These are phyloP conservation scores for Troides helena DNA, from an alignment of 2,888 invertebrate species.

Conservation along the genomic window DNA sequence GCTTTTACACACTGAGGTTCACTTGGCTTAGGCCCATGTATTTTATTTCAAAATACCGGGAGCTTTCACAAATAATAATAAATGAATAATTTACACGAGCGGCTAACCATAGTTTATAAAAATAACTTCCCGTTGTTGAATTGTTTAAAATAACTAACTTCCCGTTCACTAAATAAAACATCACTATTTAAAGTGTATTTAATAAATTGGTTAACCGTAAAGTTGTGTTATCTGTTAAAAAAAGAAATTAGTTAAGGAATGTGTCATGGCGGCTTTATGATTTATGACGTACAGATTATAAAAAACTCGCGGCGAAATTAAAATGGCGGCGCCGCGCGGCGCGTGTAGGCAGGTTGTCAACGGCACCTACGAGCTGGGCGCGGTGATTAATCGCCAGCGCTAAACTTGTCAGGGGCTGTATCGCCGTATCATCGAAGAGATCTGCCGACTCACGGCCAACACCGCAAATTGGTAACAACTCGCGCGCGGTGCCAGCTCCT, in stretches of 20 bases:
- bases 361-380: conserved; percentile 39
- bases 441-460: conserved; percentile 33
- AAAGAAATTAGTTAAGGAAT: conserved; percentile 13
- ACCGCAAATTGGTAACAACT: conserved; percentile 21
- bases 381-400: conserved; percentile 44
- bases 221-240: conserved; percentile 7
- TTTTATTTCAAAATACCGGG: too few relatives aligned
- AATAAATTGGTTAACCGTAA: background rate
- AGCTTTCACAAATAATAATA: too few relatives aligned
- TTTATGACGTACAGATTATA: conserved; percentile 32
- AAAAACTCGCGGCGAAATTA: conserved; percentile 38
- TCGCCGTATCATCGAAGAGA: conserved; percentile 35
- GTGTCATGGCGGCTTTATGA: conserved; percentile 28
- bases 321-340: conserved; percentile 39
- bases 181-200: background rate
- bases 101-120: too few relatives aligned
- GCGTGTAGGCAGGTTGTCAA: conserved; percentile 45
- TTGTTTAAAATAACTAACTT: background rate
- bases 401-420: conserved; percentile 43
- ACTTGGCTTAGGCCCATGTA: too few relatives aligned
- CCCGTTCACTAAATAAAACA: background rate
- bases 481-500: conserved; percentile 9
- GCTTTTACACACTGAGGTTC: too few relatives aligned
- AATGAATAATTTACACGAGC: too few relatives aligned
- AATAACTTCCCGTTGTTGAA: too few relatives aligned